A percentile compares a stretch with the other conserved stretches of the same genome.
These are phyloP conservation scores for Plotosus lineatus DNA, from an alignment of 2,113 vertebrate species.

Conservation along the genomic window DNA sequence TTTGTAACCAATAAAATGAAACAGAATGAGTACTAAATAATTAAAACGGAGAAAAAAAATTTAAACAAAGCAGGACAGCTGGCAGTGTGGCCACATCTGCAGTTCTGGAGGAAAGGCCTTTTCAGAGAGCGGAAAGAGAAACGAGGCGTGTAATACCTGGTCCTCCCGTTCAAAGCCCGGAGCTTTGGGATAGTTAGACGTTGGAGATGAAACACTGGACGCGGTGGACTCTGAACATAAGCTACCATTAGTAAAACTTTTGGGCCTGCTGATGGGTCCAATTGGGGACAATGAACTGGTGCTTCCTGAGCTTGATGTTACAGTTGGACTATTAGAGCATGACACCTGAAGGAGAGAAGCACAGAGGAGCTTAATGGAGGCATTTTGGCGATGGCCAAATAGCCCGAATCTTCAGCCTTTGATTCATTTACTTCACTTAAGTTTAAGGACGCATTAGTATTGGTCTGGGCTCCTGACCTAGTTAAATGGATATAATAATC, in stretches of 20 bases:
- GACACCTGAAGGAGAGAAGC: conserved; percentile 79
- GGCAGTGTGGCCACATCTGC: conserved; percentile 38
- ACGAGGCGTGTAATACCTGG: conserved; percentile 76
- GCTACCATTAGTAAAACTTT: conserved; percentile 78
- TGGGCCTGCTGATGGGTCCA: conserved; percentile 78
- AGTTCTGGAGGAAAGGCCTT: conserved; percentile 37
- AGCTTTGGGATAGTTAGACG: conserved; percentile 81
- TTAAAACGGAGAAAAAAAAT: background rate
- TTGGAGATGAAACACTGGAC: conserved; percentile 78
- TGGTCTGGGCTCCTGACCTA: background rate
- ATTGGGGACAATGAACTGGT: conserved; percentile 82
- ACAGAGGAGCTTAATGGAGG: conserved; percentile 66
- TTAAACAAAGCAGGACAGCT: conserved; percentile 27
- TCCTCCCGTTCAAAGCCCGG: conserved; percentile 85
- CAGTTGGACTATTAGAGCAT: conserved; percentile 80
- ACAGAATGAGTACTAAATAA: conserved; percentile 49
- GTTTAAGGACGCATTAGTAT: conserved; percentile 8
- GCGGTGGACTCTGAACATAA: conserved; percentile 80
- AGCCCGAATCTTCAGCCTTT: conserved; percentile 1
- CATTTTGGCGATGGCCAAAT: conserved; percentile 35
- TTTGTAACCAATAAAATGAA: conserved; percentile 43
- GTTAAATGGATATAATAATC: background rate
- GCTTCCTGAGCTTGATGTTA: conserved; percentile 82
- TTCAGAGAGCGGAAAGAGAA: conserved; percentile 50
- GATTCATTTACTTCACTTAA: background rate